Base-by-base conservation (phyloP, 2,113 vertebrate species). In the Oceanodroma tethys region DNA sequence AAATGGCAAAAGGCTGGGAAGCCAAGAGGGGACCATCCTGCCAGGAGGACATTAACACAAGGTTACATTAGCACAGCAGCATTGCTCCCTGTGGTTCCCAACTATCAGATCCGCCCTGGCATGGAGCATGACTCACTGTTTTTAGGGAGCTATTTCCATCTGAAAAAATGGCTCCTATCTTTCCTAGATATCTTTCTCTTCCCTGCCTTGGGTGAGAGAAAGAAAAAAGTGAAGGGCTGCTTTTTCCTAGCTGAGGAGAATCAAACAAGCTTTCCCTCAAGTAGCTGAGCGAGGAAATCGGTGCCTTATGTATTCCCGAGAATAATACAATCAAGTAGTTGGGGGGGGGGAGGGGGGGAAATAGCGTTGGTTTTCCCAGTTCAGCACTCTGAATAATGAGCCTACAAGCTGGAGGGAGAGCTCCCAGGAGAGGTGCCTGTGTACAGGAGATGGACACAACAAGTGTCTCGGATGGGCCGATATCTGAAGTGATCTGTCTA, bases 361-460 rank as follows among this genome's bases (percentile, higher is more conserved):
- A 30, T 4, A n/a, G 34, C 27, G 6, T 73, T 94, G n/a, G 74
- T 96, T 81, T 93, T 88, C 95, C 88, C 83, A 48, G 45, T 65
- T 84, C 86, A 92, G 42, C 81, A 88, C 92, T 86, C 86, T 91
- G 95, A 96, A 80, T 97, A 90, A 93, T 63, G 92, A 98, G 94
- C 19, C 76, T 62, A 17, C 16, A 25, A 63, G 66, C 19, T 6
- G 10, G 78, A 59, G 59, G 68, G 71, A 91, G 86, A 60, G 50
- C 75, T 94, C 87, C 68, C 26, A 0, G 43, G 85, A 66, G 94
- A 74, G 22, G 22, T 1, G 19, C 58, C 74, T 56, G 68, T 6
- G 26, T 52, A 0, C 13, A 2, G 91, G 78, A 95, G 89, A 89
- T 38, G 83, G 94, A 88, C 96, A 86, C 78, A 71, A 62, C 88